Evolutionary conservation across 2,888 invertebrate species (phyloP).

Genomic region (Pterobdella sp.): DNA sequence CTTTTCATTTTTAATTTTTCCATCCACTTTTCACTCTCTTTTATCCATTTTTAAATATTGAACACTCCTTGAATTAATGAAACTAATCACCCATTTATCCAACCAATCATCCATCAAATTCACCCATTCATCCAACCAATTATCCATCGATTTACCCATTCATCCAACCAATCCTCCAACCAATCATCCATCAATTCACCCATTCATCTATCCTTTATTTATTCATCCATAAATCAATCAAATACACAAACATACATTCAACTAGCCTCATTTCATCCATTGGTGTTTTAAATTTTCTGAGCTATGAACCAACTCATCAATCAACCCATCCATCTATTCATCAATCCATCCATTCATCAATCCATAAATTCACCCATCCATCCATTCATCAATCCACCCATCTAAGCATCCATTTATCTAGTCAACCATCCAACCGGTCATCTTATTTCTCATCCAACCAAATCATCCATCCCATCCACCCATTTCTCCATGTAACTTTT

Average conservation of each 20-base stretch:
- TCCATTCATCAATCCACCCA: constrained; percentile 14
- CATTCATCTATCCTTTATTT: too few relatives aligned
- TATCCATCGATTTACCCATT: background rate
- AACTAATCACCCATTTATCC: background rate
- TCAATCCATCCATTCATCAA: too few relatives aligned
- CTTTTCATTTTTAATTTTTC: too few relatives aligned
- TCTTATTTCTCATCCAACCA: background rate
- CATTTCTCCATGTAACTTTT: background rate
- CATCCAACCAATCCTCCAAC: background rate
- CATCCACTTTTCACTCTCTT: too few relatives aligned
- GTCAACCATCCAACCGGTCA: background rate
- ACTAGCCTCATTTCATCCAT: too few relatives aligned
- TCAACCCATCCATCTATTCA: too few relatives aligned
- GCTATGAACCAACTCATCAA: too few relatives aligned
- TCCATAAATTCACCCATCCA: too few relatives aligned
- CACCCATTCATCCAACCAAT: constrained; percentile 8
- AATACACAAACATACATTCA: too few relatives aligned
- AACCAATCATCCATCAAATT: background rate
- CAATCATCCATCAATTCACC: constrained; percentile 14
- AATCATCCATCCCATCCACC: constrained; percentile 9
- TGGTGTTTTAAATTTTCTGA: too few relatives aligned
- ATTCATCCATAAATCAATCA: too few relatives aligned
- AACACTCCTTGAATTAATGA: background rate
- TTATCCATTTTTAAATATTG: too few relatives aligned
- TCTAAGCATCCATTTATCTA: constrained; percentile 12